Base-by-base conservation (phyloP, 2,888 invertebrate species). In the Pachymerium ferrugineum region DNA sequence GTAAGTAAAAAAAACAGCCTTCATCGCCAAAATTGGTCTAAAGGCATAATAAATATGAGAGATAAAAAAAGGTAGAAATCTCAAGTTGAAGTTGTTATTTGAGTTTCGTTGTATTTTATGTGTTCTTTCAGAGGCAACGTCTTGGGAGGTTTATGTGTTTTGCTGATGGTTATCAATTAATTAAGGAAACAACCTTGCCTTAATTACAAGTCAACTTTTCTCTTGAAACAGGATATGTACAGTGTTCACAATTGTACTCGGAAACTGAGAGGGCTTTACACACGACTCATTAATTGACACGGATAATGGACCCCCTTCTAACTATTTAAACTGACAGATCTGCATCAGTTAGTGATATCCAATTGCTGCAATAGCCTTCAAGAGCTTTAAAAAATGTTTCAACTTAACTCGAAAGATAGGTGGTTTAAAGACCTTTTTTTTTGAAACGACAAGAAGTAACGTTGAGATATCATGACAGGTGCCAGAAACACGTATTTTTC, bases 161-260 rank as follows among this genome's bases (percentile, higher is more conserved):
- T 54, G 47, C 47, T 54, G 47, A 54, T 54, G 47, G 19, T 54
- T 54, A 54, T 54, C 47, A 54, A 54, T 54, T 54, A 54, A 54
- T 54, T 54, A 54, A 54, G 47, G 47, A 54, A 54, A 54, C 47
- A 54, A 54, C 47, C 47, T 54, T 54, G 47, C 47, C 16, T 54
- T 54, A 54, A 54, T 54, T 54, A 54, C 47, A 22, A 54, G 22
- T 54, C 47, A 54, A 54, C 47, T 54, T 54, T 54, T 54, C 47
- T 54, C 47, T 54, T 54, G 47, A 54, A 54, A 54, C 47, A 54
- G 47, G 47, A 54, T 54, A 54, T 54, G 47, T 54, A 54, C 47
- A 19, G 19, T 54, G 47, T 54, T 54, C 47, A 16, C 47, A 54
- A 54, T 54, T 54, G 47, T 54, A 54, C 47, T 54, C 47, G 47